Evolutionary conservation across 2,113 vertebrate species (phyloP).

Genomic region (Poicephalus gulielmi): DNA sequence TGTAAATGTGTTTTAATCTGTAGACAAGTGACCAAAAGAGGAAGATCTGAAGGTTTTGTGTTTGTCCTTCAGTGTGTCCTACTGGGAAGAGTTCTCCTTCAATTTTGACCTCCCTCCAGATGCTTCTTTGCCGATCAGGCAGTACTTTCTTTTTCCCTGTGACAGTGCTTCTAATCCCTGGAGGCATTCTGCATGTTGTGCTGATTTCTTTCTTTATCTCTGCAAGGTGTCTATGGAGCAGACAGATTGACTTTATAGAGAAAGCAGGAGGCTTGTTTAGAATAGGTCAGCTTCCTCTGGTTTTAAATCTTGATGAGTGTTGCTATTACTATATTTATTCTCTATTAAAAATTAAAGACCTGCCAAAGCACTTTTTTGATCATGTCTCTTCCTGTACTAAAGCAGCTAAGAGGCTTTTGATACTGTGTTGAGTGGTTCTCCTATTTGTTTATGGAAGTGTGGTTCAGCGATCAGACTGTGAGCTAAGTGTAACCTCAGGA

Average conservation of each 20-base stretch:
- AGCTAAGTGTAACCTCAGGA: not conserved
- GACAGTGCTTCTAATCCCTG: not conserved
- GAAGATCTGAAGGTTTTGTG: not conserved
- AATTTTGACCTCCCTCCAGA: slow-evolving; percentile 42
- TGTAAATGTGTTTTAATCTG: not conserved
- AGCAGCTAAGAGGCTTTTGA: not conserved
- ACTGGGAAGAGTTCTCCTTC: slow-evolving; percentile 12
- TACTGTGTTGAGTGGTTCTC: not conserved
- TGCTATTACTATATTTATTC: slow-evolving; percentile 10
- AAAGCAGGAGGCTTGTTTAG: not conserved
- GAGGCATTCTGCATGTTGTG: not conserved
- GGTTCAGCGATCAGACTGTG: not conserved
- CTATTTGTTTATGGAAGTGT: not conserved
- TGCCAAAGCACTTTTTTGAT: not conserved
- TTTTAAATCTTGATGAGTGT: not conserved
- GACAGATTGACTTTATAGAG: not conserved
- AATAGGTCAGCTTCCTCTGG: not conserved
- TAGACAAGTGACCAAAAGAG: not conserved
- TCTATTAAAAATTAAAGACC: slow-evolving; percentile 20
- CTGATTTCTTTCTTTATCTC: not conserved
- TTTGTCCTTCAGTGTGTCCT: not conserved
- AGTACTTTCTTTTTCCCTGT: not conserved
- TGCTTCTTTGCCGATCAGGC: slow-evolving; percentile 35
- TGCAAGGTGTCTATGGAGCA: not conserved
- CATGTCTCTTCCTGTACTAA: not conserved